These are phyloP conservation scores for Suncus etruscus DNA, from an alignment of 2,113 vertebrate species.

Conservation along the genomic window DNA sequence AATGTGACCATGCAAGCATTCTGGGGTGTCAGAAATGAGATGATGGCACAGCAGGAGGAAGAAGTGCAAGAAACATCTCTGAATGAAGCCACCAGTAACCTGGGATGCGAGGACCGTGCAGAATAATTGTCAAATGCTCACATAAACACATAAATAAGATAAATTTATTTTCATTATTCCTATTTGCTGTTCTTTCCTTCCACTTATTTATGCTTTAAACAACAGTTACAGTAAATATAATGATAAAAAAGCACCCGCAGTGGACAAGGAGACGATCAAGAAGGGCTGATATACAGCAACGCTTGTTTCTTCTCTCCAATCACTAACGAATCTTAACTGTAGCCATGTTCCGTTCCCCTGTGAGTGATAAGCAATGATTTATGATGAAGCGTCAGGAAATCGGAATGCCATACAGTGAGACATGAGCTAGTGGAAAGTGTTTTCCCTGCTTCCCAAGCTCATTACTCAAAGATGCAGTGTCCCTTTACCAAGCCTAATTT, in stretches of 20 bases:
- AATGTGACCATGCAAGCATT: constrained; percentile 45
- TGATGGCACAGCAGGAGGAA: background rate
- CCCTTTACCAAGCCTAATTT: constrained; percentile 87
- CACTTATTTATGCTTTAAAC: constrained; percentile 88
- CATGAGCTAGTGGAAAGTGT: constrained; percentile 88
- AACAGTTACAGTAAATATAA: constrained; percentile 88
- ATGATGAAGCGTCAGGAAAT: constrained; percentile 89
- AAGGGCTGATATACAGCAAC: constrained; percentile 84
- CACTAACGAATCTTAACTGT: constrained; percentile 90
- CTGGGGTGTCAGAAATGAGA: background rate
- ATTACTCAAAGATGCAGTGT: constrained; percentile 87
- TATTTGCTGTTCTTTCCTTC: constrained; percentile 82
- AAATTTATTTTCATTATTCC: constrained; percentile 88
- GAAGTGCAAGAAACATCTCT: constrained; percentile 63
- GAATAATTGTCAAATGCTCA: constrained; percentile 85
- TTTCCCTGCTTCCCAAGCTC: constrained; percentile 88
- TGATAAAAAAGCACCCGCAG: constrained; percentile 81
- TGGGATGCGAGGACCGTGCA: constrained; percentile 72
- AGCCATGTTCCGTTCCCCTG: constrained; percentile 87
- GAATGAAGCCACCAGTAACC: constrained; percentile 50
- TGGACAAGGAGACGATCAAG: constrained; percentile 86
- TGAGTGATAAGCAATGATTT: constrained; percentile 91
- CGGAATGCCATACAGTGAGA: constrained; percentile 88
- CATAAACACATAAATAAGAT: constrained; percentile 87
- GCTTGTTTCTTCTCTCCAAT: constrained; percentile 89